Base-by-base conservation (phyloP, 2,113 vertebrate genomes). In the Motacilla tschutschensis region DNA sequence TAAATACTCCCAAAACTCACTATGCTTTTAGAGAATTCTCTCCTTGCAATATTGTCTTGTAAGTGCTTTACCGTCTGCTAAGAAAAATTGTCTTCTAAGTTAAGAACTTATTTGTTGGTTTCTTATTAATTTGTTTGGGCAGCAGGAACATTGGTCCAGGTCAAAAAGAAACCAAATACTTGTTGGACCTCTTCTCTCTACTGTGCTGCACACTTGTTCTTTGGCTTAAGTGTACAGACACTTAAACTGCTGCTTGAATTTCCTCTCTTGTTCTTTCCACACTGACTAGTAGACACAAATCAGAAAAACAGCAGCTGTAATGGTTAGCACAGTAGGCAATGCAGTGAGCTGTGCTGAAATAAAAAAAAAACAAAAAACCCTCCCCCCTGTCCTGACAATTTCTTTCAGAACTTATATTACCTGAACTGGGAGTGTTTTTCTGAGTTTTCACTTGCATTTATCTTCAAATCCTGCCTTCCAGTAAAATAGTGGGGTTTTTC, bases 321-420 rank as follows among this genome's bases (percentile, higher is more conserved):
- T 53, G 25, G 38, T 67, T 64, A 87, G 53, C 64, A 64, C 43
- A 65, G 67, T 38, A 85, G 60, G 26, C 29, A 63, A 22, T 85
- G 40, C 25, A 71, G 29, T 79, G 64, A 76, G 38, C 48, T 89
- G 18, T 59, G 57, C 72, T 88, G 64, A 85, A 87, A 63, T n/a
- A 12, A 60, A 57, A 36, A 50, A 63, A 69, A 51, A 1, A 25
- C n/a, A 38, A 15, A 14, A 69, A 20, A 4, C 8, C 24, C 3
- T 9, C 9, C 15, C 15, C 17, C 12, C 28, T 33, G 5, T 63
- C 33, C 28, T 7, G 20, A 55, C 29, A 74, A 33, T 71, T 83
- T 87, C 48, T 88, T 87, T 82, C 38, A 73, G 64, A 83, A 88
- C 88, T 84, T 55, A 38, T 40, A 77, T 71, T 54, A 71, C 17